Evolutionary conservation across 2,888 invertebrate genomes (phyloP).

Genomic region (Boloria euphrosyne): DNA sequence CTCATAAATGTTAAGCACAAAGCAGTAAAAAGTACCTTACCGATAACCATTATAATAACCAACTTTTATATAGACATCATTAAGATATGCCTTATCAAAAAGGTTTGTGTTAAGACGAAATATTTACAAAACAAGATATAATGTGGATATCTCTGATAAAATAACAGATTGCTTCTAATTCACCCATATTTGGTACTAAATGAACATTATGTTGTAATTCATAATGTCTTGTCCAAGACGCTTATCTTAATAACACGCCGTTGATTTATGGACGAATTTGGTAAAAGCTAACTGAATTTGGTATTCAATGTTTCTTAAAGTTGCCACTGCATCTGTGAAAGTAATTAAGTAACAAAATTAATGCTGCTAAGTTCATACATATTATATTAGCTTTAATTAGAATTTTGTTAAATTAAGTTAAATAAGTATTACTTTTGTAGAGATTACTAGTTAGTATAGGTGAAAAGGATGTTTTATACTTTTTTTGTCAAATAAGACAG

Average conservation of each 20-base stretch:
- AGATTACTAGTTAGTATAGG: too few species aligned
- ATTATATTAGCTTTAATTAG: too few species aligned
- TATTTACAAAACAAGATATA: conserved; percentile 59
- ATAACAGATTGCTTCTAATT: conserved; percentile 58
- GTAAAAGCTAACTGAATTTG: conserved; percentile 31
- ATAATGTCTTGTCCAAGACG: conserved; percentile 49
- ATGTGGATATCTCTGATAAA: conserved; percentile 53
- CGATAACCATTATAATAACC: conserved; percentile 65
- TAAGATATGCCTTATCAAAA: conserved; percentile 45
- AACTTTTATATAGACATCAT: conserved; percentile 37
- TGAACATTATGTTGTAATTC: conserved; percentile 55
- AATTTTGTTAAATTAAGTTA: too few species aligned
- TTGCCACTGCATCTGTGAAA: neutral
- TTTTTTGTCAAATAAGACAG: too few species aligned
- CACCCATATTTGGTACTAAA: conserved; percentile 68
- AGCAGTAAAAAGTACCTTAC: conserved; percentile 58
- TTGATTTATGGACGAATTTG: conserved; percentile 46
- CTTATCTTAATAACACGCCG: conserved; percentile 65
- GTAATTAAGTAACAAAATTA: conserved; percentile 11
- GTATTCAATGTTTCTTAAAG: conserved; percentile 19
- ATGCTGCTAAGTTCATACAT: neutral
- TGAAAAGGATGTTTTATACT: too few species aligned
- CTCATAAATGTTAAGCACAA: conserved; percentile 58
- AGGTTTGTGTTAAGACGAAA: conserved; percentile 60
- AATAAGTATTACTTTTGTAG: too few species aligned